Base-by-base conservation (phyloP, 2,888 invertebrate species). In the Scaptomyza parva region DNA sequence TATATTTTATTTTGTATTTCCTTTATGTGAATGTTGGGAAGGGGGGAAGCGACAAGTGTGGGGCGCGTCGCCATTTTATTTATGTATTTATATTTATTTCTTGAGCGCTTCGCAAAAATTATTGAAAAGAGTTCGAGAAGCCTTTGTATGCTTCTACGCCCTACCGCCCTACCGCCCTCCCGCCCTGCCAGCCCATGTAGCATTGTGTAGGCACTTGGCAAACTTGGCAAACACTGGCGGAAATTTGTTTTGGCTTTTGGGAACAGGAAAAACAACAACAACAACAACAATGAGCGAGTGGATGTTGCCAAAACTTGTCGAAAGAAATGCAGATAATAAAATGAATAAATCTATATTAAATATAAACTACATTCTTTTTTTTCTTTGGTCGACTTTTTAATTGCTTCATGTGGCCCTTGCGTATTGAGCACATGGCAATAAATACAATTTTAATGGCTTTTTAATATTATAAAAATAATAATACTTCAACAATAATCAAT, bases 61-160 rank as follows among this genome's bases (percentile, higher is more conserved):
- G 69, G 81, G 74, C 48, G 70, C 67, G 67, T 73, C 77, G 64
- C 53, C 84, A 57, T 55, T 64, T 70, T 81, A 81, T 86, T 81
- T 81, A 86, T 81, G 70, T 74, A 67, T 68, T 79, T 85, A 52
- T 69, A 50, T 75, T 70, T 70, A 67, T 81, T 81, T 70, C 63
- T 81, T 61, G 60, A 76, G 63, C 14, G 57, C 51, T 40, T 41
- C 22, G 58, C 55, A 53, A 57, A 57, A 72, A 64, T 64, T 78
- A 86, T 87, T 87, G 86, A 85, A 81, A 86, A 82, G 78, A 87
- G 76, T 87, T 82, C 76, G 69, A 85, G 66, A 68, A 70, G 59
- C 71, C 45, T 70, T 70, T 61, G 50, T 62, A 39, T 35, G 35
- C 35, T 35, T 2, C n/a, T n/a, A n/a, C n/a, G n/a, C n/a, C n/a